These are phyloP conservation scores for Sitobion miscanthi DNA, from an alignment of 1,140 invertebrate species.

Conservation along the genomic window DNA sequence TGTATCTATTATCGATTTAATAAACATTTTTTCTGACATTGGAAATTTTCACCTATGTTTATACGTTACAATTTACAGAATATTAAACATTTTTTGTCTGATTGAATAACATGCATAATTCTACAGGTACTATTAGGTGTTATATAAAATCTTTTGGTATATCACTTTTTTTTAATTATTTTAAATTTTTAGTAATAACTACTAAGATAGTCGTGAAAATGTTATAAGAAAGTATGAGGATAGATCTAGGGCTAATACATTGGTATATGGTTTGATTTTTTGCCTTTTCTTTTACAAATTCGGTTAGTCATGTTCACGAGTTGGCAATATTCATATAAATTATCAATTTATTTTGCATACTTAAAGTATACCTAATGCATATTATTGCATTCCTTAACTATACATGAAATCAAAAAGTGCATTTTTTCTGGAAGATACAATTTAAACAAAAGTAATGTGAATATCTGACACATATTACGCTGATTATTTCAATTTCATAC, in stretches of 20 bases:
- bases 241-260: neutral
- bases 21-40: neutral
- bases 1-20: neutral
- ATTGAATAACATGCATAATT: neutral
- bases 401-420: neutral
- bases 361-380: neutral
- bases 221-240: neutral
- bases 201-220: neutral
- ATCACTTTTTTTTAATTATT: neutral
- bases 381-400: neutral
- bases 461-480: neutral
- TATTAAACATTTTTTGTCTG: neutral
- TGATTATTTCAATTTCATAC: neutral
- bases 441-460: neutral
- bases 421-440: neutral
- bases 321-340: too few species aligned
- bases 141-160: neutral
- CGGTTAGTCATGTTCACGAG: neutral
- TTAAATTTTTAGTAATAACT: neutral
- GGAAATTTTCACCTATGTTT: neutral
- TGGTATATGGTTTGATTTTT: neutral
- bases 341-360: too few species aligned
- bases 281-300: neutral
- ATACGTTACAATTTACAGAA: neutral
- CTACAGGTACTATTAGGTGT: neutral